Evolutionary conservation across 2,888 invertebrate genomes (phyloP), one percentile per base, ranked within the genome.

Genomic region (Aquatica leii): DNA sequence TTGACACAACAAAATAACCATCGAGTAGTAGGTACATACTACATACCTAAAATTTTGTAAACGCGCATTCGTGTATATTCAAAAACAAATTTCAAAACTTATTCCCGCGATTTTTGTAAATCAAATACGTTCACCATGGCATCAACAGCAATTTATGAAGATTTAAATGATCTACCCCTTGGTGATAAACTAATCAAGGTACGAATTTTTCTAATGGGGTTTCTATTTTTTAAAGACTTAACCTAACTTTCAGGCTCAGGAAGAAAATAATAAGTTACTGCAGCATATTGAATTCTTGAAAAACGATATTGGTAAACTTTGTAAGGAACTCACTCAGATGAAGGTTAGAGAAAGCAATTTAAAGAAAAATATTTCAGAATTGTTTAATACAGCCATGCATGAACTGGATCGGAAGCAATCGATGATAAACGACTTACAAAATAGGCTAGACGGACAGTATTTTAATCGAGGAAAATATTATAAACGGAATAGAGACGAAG

Each of bases 351-450:
- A 82, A 53, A 69, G 77, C 31, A 78, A 71, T 24, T 72, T 85
- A 40, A 75, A 80, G 12, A 69, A 59, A 21, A 85, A 85, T 68
- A 78, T 84, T 43, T 83, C 84, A 0, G 82, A 82, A 21, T 68
- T 85, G 21, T 78, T 78, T 52, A 81, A 82, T 69, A 85, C 85
- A 15, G 85, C 85, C 0, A 82, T 80, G 71, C 71, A 74, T 6
- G 85, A 85, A 75, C 77, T 84, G 40, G 73, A 77, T 17, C 75
- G 85, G n/a, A 85, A 85, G 71, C 82, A 85, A 66, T 74, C 70
- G 37, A 77, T 75, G 55, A 84, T 85, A 54, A 70, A 73, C 0
- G 81, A 84, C 8, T 74, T 85, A n/a, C 77, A 81, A 62, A 72
- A 66, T 20, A 66, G 82, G 66, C 43, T 81, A 21, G 82, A 84